Percentiles rank a stretch among this genome's conserved stretches.
These are phyloP conservation scores for Hippolais icterina DNA, from an alignment of 2,113 vertebrate genomes.

Conservation along the genomic window DNA sequence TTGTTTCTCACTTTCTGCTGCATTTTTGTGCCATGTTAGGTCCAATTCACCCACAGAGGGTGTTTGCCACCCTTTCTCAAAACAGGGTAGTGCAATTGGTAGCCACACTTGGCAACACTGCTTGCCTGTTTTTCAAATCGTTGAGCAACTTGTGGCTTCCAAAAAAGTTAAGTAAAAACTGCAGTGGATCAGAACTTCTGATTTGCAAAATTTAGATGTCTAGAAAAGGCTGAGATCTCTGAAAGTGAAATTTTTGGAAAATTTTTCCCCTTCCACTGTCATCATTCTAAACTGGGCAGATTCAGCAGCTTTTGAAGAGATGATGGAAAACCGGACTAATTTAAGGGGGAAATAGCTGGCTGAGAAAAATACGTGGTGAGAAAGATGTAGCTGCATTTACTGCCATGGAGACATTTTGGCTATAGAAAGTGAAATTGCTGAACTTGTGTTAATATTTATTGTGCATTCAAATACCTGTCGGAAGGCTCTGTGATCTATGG, in stretches of 20 bases:
- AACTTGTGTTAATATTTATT: neutral
- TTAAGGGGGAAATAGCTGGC: neutral
- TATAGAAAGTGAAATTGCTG: neutral
- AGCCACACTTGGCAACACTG: neutral
- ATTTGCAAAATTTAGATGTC: neutral
- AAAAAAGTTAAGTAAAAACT: neutral
- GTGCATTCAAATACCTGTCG: neutral
- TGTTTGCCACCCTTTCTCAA: neutral
- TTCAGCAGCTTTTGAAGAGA: neutral
- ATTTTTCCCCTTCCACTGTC: neutral
- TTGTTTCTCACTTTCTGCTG: neutral
- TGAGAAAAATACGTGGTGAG: neutral
- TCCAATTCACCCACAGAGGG: accelerated
- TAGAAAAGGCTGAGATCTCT: neutral
- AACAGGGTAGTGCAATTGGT: neutral
- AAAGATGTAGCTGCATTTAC: neutral
- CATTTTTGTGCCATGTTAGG: accelerated
- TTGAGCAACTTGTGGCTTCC: neutral
- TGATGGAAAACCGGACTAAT: neutral
- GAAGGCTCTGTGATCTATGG: neutral
- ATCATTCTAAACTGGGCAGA: neutral
- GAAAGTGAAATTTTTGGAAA: neutral
- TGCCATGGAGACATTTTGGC: accelerated
- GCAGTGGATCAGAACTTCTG: neutral
- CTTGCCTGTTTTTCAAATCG: neutral